Evolutionary conservation across 2,113 vertebrate genomes (phyloP), one percentile per base, ranked within the genome.

Genomic region (Hyperopisus bebe): DNA sequence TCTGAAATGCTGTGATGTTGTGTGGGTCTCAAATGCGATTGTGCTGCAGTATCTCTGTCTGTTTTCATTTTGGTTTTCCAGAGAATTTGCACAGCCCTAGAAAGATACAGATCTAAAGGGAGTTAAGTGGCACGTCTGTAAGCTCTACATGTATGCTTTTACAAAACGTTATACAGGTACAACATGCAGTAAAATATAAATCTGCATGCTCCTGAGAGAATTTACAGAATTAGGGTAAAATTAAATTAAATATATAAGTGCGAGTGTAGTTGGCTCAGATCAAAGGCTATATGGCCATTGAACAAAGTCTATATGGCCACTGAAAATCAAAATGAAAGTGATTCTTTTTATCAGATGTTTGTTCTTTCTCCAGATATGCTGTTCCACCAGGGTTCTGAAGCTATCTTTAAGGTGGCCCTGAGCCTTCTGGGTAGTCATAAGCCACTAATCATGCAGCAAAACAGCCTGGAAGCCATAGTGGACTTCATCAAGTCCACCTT

Each of bases 401-500:
- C 97, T 93, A 96, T 98, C 95, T 98, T 99, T 94, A 99, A 99
- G 94, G 98, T 99, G 91, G 97, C 97, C 51, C 92, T 99, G 92
- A 98, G 98, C 90, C 95, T 99, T 27, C 93, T 99, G 93, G 97
- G 98, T 90, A 98, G 97, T 92, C 98, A 99, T 91, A 98, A 99
- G 90, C 97, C 97, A 90, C 95, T 99, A 93, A 98, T 98, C 94
- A 95, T 99, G 90, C 98, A 98, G 88, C 97, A 98, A 6, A 97
- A 99, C 90, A 97, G 95, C 94, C 95, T 98, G 90, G 98, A 99
- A 95, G 97, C 97, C 66, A 98, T 98, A 86, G 97, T 99, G 91
- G 98, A 98, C 93, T 98, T 98, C 93, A 98, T 98, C 93, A 98
- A 99, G 94, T 97, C 94, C 91, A 97, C 96, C 21, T 95, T 99